Conservation (phyloP, 2,888 invertebrate species). For the Apamea monoglypha region DNA sequence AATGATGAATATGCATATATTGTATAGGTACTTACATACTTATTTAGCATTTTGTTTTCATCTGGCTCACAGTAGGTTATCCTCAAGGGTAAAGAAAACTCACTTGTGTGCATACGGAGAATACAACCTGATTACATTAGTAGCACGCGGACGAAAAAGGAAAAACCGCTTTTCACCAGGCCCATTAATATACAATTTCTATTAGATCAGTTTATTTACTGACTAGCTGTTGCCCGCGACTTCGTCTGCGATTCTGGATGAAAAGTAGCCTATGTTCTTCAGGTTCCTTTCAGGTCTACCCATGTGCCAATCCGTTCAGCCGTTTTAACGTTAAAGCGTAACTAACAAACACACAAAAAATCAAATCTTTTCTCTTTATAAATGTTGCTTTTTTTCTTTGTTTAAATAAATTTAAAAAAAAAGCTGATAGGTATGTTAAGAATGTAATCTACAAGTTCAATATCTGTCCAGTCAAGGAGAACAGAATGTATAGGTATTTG, state of each 20-base stretch:
- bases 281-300: too few species aligned
- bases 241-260: too few species aligned
- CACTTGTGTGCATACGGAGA: constrained; percentile 30
- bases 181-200: constrained; percentile 28
- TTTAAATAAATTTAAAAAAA: too few species aligned
- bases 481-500: not conserved
- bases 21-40: not conserved
- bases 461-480: not conserved
- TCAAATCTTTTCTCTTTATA: too few species aligned
- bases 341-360: too few species aligned
- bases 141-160: constrained; percentile 28
- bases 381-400: too few species aligned
- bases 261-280: too few species aligned
- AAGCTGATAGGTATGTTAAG: not conserved
- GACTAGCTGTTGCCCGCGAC: too few species aligned
- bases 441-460: constrained; percentile 7
- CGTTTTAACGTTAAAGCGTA: too few species aligned
- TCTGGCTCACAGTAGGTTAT: constrained; percentile 48
- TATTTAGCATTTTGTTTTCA: constrained; percentile 42
- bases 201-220: not conserved
- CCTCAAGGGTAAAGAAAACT: constrained; percentile 45
- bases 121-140: constrained; percentile 23
- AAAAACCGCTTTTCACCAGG: constrained; percentile 48
- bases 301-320: too few species aligned
- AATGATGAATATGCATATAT: constrained; percentile 40